Evolutionary conservation across 2,888 invertebrate species (phyloP).

Genomic region (Rugalucina vietnamica): DNA sequence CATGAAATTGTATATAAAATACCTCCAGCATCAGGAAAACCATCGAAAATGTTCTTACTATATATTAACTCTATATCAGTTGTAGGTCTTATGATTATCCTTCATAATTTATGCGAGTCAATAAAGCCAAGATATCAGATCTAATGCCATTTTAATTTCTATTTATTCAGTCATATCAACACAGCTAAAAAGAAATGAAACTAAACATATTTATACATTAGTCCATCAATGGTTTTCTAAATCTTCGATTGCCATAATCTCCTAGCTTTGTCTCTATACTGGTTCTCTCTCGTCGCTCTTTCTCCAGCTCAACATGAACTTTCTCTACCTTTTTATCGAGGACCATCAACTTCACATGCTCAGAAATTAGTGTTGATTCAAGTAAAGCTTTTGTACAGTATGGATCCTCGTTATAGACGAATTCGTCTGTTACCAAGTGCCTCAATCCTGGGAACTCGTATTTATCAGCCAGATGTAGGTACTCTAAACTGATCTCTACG

Average conservation of each 20-base stretch:
- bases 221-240: conserved; percentile 39
- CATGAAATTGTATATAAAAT: too few relatives aligned
- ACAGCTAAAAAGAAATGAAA: too few relatives aligned
- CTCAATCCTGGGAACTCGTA: conserved; percentile 49
- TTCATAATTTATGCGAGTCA: too few relatives aligned
- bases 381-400: conserved; percentile 38
- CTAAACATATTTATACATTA: too few relatives aligned
- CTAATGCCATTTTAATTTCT: too few relatives aligned
- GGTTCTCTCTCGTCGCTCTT: conserved; percentile 57
- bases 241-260: conserved; percentile 52
- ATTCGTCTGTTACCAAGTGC: conserved; percentile 53
- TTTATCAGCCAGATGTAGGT: conserved; percentile 59
- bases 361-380: conserved; percentile 51
- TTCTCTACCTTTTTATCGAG: conserved; percentile 61
- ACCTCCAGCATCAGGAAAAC: too few relatives aligned
- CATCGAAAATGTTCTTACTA: too few relatives aligned
- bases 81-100: too few relatives aligned
- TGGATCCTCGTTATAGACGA: conserved; percentile 56
- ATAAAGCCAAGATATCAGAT: too few relatives aligned
- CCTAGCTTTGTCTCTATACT: conserved; percentile 59
- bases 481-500: conserved; percentile 54
- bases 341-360: conserved; percentile 57
- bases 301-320: conserved; percentile 60
- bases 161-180: too few relatives aligned
- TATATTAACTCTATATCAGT: too few relatives aligned